These are phyloP conservation scores for Drosophila subpulchrella DNA, from an alignment of 1,140 invertebrate genomes.

Conservation along the genomic window DNA sequence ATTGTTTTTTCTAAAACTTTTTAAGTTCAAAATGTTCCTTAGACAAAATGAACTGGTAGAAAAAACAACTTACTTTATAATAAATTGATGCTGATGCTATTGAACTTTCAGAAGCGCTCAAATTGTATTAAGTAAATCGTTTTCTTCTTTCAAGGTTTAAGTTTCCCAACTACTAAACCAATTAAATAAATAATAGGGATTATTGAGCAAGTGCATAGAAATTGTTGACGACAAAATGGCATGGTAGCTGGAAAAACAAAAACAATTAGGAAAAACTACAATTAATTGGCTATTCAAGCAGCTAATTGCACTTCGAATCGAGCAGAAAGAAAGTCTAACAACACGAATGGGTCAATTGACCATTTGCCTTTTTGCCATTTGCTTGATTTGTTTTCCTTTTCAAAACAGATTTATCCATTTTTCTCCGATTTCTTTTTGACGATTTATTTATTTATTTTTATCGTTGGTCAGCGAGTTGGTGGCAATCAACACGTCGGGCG, in stretches of 20 bases:
- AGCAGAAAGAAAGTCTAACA: conserved; percentile 29
- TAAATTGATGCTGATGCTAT: no score
- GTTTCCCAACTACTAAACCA: conserved; percentile 18
- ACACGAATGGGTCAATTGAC: conserved; percentile 25
- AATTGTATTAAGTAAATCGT: not conserved
- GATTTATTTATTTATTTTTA: conserved; percentile 62
- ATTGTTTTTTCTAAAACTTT: no score
- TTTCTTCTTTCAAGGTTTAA: not conserved
- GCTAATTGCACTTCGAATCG: conserved; percentile 62
- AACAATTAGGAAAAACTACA: conserved; percentile 30
- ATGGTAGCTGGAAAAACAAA: conserved; percentile 9
- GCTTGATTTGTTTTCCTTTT: conserved; percentile 56
- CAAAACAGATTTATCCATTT: conserved; percentile 30
- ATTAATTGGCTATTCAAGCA: conserved; percentile 70
- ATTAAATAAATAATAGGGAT: conserved; percentile 49
- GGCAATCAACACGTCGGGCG: conserved; percentile 59
- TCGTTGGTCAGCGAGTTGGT: conserved; percentile 36
- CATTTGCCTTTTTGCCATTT: conserved; percentile 26
- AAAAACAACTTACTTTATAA: no score
- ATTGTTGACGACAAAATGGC: conserved; percentile 27
- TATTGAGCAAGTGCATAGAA: conserved; percentile 24
- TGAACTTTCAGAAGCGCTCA: no score
- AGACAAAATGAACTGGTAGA: no score
- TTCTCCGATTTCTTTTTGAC: conserved; percentile 6
- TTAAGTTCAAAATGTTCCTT: no score